Evolutionary conservation across 2,888 invertebrate species (phyloP), one percentile per base, ranked within the genome.

Genomic region (Neoscelio sp.): DNA sequence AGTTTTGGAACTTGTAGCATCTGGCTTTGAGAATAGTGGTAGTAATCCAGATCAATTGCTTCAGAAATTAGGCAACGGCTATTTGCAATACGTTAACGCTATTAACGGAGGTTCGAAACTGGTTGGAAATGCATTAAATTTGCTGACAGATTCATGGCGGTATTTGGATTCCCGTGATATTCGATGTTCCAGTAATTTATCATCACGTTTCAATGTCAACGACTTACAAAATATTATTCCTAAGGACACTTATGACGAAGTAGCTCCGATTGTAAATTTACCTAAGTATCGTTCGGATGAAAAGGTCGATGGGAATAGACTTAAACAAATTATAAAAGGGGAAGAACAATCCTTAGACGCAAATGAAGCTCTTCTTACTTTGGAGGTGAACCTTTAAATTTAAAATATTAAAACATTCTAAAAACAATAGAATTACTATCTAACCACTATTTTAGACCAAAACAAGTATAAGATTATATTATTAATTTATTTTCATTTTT

Each of bases 141-240:
- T 88, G 40, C 82, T 89, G 23, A 76, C 81, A 2, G 86, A 90
- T 10, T 89, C 89, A 2, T 87, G 83, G 68, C 82, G 78, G 62
- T 88, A 88, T 76, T 82, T 87, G 62, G 62, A 80, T 74, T 78
- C 85, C 13, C 74, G 80, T 28, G 81, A 23, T 83, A 84, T 12
- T 75, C 78, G 80, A 8, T 52, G 76, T n/a, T 12, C n/a, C n/a
- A n/a, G n/a, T n/a, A n/a, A n/a, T n/a, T n/a, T n/a, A n/a, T n/a
- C n/a, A n/a, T n/a, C n/a, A n/a, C n/a, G 4, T 13, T 81, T 82
- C 60, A 86, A 87, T 80, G 68, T 84, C 18, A 86, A 85, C 2
- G 83, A 86, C 78, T 74, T 90, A 5, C 78, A 79, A 73, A 82
- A 83, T 13, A 67, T 85, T 62, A 58, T 71, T 35, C 52, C 77